Base-by-base conservation (phyloP, 1,140 invertebrate species). In the Temnothorax longispinosus region DNA sequence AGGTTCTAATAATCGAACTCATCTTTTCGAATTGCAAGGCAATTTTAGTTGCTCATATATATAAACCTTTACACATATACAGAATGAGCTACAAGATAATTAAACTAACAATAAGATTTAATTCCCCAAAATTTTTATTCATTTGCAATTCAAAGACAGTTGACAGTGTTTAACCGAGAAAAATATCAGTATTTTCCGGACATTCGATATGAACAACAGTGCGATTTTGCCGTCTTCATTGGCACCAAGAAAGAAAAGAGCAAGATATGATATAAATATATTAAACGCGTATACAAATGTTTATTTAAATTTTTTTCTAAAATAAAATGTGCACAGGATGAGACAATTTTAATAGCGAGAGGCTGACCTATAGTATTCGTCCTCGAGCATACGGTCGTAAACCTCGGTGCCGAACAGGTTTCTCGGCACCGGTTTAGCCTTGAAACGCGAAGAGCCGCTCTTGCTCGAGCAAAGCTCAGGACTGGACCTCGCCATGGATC, bases 381-480 rank as follows among this genome's bases (percentile, higher is more conserved):
- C 96, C 92, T 97, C 97, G 62, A 96, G 95, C 95, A 97, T 97
- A 90, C 96, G 97, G 74, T 97, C 96, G 78, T 97, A 97, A 87
- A 97, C 95, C 78, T 97, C 97, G 88, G 97, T 97, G 38, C 96
- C 96, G 90, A 97, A 97, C 15, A 97, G 92, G 94, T 97, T 96
- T 91, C 96, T 97, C 7, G 97, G 97, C 41, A 97, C 96, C 0
- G 97, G 97, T 86, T 96, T 96, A 0, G 97, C 97, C 91, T 94
- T 96, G 88, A 97, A 97, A 50, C 95, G 95, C 65, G 96, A 96
- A 52, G 58, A 67, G 50, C 72, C 35, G 52, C 90, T 91, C 69
- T 87, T 94, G 11, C 64, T 89, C 13, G 77, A 81, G 84, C 96
- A 94, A 89, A 97, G 88, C 92, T 96, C 96, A 4, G 96, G 96